These are phyloP conservation scores for Pseudorasbora parva DNA, from an alignment of 2,113 vertebrate species.

Conservation along the genomic window DNA sequence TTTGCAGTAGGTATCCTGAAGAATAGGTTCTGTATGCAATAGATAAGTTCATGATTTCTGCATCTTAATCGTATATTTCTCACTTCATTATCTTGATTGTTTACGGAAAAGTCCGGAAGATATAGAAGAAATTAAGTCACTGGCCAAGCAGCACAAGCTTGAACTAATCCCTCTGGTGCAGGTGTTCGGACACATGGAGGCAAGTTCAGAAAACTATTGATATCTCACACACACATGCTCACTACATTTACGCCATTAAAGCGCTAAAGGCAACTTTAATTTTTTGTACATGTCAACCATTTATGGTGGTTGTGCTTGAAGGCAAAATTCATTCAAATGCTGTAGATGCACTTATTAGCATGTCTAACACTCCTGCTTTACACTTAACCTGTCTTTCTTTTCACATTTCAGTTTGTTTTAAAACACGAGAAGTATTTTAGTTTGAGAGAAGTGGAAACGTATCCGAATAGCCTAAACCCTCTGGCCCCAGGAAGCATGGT, in stretches of 20 bases:
- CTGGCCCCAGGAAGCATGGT: constrained; percentile 64
- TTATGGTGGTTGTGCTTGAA: neutral
- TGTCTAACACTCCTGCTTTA: too few relatives aligned
- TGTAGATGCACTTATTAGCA: neutral
- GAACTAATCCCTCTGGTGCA: constrained; percentile 81
- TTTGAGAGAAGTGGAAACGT: constrained; percentile 75
- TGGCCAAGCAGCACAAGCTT: constrained; percentile 73
- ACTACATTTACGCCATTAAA: neutral
- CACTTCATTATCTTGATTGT: constrained; percentile 44
- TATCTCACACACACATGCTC: neutral
- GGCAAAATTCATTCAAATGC: constrained; percentile 1
- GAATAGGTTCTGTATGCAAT: neutral
- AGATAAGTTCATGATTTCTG: neutral
- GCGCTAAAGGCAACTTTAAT: neutral
- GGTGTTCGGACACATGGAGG: constrained; percentile 83
- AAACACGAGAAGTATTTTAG: constrained; percentile 76
- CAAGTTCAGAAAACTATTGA: constrained; percentile 49
- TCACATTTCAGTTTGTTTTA: constrained; percentile 74
- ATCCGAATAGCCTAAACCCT: constrained; percentile 83
- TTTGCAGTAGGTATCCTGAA: neutral
- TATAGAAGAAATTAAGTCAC: constrained; percentile 69
- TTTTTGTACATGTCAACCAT: neutral
- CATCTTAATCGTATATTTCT: neutral
- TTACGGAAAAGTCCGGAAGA: constrained; percentile 71
- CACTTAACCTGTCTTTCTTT: neutral